Evolutionary conservation across 2,797 vertebrate genomes (phyloP), one percentile per base, ranked within the genome.

Genomic region (Allobates femoralis): DNA sequence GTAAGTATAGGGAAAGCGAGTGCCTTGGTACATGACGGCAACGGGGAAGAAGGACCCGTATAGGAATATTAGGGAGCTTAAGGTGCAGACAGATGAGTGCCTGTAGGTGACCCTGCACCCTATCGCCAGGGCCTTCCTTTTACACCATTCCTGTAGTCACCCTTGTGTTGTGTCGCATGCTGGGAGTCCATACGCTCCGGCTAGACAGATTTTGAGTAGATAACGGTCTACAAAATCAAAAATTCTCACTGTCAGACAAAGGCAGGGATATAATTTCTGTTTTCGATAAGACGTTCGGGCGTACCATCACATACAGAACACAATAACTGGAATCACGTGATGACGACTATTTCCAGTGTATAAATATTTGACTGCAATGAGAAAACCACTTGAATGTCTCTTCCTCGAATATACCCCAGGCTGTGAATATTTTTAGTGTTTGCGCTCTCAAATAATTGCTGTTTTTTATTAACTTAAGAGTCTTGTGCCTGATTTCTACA

Each of bases 361-460:
- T 23, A 56, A 56, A 58, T 58, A 77, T 34, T 56, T 76, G 50
- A 76, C 50, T 30, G 26, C 26, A 21, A 76, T 19, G 50, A 53
- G 74, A 53, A 30, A 76, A 58, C 30, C 53, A 58, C 76, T 37
- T 18, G n/a, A 51, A 58, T 1, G 19, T 78, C 21, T 78, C 28
- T 23, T 18, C 10, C 2, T 50, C 19, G 74, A 76, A 32, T 30
- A 76, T 28, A 76, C 74, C 26, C 1, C 50, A 28, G 74, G 53
- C 53, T 10, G 76, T 78, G 76, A 58, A 37, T 34, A 58, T 56
- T 37, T 28, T 69, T 30, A 67, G 79, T 12, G 62, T 56, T 41
- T 73, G 30, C 28, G n/a, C 30, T 34, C 69, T 21, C 46, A 77
- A 21, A 77, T 56, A 56, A 77, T 32, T 34, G 75, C 19, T 71